Evolutionary conservation across 2,113 vertebrate genomes (phyloP).

Genomic region (Stegostoma tigrinum): DNA sequence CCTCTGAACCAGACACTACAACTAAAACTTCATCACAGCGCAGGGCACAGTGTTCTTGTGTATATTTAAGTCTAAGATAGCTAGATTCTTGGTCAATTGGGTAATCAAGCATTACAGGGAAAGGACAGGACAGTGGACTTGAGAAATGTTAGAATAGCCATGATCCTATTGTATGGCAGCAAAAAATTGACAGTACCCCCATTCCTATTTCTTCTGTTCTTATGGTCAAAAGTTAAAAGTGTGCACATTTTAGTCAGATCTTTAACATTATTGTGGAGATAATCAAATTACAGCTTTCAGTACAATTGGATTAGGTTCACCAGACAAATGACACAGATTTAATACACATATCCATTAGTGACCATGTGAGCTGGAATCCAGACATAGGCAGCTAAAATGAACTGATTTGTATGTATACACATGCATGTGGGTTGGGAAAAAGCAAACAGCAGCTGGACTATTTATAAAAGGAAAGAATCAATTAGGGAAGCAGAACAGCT

Average conservation of each 20-base stretch:
- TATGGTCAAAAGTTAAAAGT: not conserved
- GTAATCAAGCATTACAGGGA: too few relatives aligned
- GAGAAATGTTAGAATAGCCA: too few relatives aligned
- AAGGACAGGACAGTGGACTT: too few relatives aligned
- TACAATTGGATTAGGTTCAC: not conserved
- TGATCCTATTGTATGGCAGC: too few relatives aligned
- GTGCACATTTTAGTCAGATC: not conserved
- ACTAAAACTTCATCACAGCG: not conserved
- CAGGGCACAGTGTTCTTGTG: too few relatives aligned
- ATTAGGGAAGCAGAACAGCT: slow-evolving; percentile 25
- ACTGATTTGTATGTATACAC: not conserved
- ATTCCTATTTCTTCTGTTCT: too few relatives aligned
- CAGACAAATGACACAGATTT: not conserved
- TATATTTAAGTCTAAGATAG: too few relatives aligned
- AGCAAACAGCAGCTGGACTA: slow-evolving; percentile 34
- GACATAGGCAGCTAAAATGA: not conserved
- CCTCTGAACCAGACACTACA: not conserved
- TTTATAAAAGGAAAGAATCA: slow-evolving; percentile 32
- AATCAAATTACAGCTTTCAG: not conserved
- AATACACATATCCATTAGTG: not conserved
- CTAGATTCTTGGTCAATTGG: too few relatives aligned
- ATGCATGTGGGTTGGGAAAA: not conserved
- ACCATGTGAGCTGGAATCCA: not conserved
- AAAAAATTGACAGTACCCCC: too few relatives aligned
- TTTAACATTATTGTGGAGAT: not conserved